phyloP scores from a whole-genome alignment of 37 sponge, comb jelly and placozoan species.

The Agelas oroides region DNA sequence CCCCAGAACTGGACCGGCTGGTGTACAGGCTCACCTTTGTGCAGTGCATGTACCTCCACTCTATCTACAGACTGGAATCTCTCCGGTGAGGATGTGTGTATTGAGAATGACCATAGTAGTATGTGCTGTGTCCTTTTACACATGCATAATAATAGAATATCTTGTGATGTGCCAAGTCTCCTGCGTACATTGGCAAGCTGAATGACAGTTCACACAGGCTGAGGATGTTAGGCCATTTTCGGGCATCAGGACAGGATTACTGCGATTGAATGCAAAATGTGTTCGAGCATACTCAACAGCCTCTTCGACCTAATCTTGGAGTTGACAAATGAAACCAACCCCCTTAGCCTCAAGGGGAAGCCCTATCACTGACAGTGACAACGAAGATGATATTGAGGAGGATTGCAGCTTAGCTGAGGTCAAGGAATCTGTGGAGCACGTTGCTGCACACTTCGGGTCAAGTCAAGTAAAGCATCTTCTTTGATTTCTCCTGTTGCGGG shows the following conservation, averaged over 20 bases:
- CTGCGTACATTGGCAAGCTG: slow-evolving; percentile 75
- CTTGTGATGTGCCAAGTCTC: too few species aligned
- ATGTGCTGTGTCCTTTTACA: neutral
- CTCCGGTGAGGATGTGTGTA: slow-evolving; percentile 68
- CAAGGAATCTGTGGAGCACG: slow-evolving; percentile 44
- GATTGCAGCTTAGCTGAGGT: neutral
- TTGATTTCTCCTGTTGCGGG: neutral
- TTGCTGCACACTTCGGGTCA: slow-evolving; percentile 15
- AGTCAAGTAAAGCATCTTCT: slow-evolving; percentile 26
- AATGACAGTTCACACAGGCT: slow-evolving; percentile 51
- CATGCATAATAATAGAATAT: too few species aligned
- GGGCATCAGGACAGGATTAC: slow-evolving; percentile 33
- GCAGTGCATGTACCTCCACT: slow-evolving; percentile 84
- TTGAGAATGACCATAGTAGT: neutral
- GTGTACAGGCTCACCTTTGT: slow-evolving; percentile 65
- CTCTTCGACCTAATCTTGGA: slow-evolving; percentile 56
- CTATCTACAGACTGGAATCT: slow-evolving; percentile 81
- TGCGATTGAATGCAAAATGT: slow-evolving; percentile 15
- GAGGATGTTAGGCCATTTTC: slow-evolving; percentile 58
- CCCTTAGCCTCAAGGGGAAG: slow-evolving; percentile 51
- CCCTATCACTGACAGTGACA: slow-evolving; percentile 21
- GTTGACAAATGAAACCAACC: neutral
- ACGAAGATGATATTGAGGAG: neutral
- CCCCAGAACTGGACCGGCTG: slow-evolving; percentile 67
- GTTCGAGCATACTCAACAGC: slow-evolving; percentile 42